phyloP scores from a whole-genome alignment of 2,113 vertebrate species.

The Myocastor coypus region DNA sequence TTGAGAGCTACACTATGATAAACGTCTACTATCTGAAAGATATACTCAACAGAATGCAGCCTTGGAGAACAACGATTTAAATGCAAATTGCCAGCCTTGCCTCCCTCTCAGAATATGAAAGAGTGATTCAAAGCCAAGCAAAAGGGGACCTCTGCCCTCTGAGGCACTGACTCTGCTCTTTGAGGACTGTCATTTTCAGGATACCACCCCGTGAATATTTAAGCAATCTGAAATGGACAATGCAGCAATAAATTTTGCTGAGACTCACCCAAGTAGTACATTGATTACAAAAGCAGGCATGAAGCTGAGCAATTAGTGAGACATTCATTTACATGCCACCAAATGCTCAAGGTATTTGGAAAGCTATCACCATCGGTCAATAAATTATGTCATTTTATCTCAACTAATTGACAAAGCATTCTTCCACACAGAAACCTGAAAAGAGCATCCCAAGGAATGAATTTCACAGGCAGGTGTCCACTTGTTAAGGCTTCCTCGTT shows the following conservation, averaged over 20 bases:
- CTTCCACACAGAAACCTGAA: constrained; percentile 75
- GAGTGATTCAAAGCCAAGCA: constrained; percentile 84
- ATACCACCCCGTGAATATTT: constrained; percentile 82
- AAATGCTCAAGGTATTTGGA: constrained; percentile 79
- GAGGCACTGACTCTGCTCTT: constrained; percentile 81
- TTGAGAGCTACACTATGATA: constrained; percentile 85
- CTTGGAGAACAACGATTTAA: constrained; percentile 82
- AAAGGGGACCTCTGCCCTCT: constrained; percentile 86
- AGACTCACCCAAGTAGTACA: constrained; percentile 81
- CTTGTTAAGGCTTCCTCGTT: constrained; percentile 72
- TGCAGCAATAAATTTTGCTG: constrained; percentile 85
- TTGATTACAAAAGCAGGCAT: constrained; percentile 84
- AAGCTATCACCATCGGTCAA: constrained; percentile 77
- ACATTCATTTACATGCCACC: constrained; percentile 70
- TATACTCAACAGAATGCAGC: constrained; percentile 80
- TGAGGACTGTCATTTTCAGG: constrained; percentile 83
- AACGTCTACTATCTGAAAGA: constrained; percentile 85
- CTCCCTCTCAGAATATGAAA: constrained; percentile 86
- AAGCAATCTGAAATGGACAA: constrained; percentile 85
- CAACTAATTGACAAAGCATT: constrained; percentile 78
- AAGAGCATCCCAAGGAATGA: constrained; percentile 79
- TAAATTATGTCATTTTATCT: constrained; percentile 84
- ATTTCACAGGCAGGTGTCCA: constrained; percentile 62
- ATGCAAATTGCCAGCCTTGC: constrained; percentile 87
- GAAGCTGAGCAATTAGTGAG: constrained; percentile 82